phyloP scores from a whole-genome alignment of 2,113 vertebrate genomes.

The Pleuronectes platessa region DNA sequence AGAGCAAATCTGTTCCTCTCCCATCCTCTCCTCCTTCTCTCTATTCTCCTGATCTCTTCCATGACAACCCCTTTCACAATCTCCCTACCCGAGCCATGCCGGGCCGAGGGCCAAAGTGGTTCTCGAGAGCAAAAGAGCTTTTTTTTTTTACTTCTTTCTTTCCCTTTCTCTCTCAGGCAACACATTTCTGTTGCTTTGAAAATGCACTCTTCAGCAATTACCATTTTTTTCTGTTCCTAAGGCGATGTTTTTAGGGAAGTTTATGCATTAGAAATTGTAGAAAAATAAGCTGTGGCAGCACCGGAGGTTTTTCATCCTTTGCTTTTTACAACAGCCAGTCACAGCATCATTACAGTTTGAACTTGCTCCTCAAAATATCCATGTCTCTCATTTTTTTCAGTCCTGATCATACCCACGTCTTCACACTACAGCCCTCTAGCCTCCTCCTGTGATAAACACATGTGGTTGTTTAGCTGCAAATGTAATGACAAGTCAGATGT shows the following conservation, averaged over 20 bases:
- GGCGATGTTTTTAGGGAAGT: background rate
- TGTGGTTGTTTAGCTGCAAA: slow-evolving; percentile 8
- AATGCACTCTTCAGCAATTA: slow-evolving; percentile 14
- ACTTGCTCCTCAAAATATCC: background rate
- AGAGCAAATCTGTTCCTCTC: slow-evolving; percentile 43
- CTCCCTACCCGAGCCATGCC: slow-evolving; percentile 40
- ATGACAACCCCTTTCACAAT: slow-evolving; percentile 72
- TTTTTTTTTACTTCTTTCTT: slow-evolving; percentile 49
- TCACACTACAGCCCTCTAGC: background rate
- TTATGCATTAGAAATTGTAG: background rate
- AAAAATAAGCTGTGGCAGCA: slow-evolving; percentile 2
- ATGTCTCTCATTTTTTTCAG: background rate
- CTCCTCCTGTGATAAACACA: background rate
- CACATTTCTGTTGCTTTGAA: slow-evolving; percentile 48
- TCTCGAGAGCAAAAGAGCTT: slow-evolving; percentile 38
- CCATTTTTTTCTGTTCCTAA: slow-evolving; percentile 27
- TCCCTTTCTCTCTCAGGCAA: slow-evolving; percentile 11
- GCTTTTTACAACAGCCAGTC: background rate
- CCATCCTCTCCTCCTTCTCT: slow-evolving; percentile 28
- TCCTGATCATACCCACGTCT: background rate
- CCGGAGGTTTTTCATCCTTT: background rate
- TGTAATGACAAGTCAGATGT: background rate
- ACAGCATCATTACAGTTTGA: background rate
- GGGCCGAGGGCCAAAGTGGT: slow-evolving; percentile 58
- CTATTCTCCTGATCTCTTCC: slow-evolving; percentile 51